These are phyloP conservation scores for Masticophis lateralis DNA, from an alignment of 2,797 vertebrate species.

Conservation along the genomic window DNA sequence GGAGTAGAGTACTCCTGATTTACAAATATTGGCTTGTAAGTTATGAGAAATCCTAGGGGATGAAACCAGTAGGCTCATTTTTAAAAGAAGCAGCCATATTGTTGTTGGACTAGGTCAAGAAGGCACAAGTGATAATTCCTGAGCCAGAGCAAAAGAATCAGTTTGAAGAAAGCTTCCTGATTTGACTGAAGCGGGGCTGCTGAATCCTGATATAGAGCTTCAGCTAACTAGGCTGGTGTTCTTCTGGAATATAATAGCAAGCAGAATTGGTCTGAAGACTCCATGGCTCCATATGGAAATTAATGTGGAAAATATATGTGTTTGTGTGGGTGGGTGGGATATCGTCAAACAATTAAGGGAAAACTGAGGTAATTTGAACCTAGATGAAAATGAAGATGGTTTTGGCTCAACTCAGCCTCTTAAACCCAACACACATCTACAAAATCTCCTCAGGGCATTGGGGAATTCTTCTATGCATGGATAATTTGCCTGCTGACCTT, in stretches of 20 bases:
- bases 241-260: neutral
- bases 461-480: conserved; percentile 6
- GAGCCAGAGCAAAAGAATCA: neutral
- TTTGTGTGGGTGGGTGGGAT: neutral
- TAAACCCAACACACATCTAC: neutral
- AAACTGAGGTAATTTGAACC: neutral
- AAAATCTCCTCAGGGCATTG: neutral
- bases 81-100: neutral
- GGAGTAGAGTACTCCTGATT: neutral
- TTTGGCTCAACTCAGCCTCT: neutral
- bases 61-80: neutral
- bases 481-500: conserved; percentile 13
- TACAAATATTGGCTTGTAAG: neutral
- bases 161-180: neutral
- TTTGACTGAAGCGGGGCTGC: neutral
- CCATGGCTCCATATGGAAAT: neutral
- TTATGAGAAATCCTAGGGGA: neutral
- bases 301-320: neutral
- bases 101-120: neutral
- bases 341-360: neutral
- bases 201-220: neutral
- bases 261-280: neutral
- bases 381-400: conserved; percentile 3
- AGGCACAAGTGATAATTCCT: neutral
- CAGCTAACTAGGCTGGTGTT: neutral